Conservation (phyloP, 2,113 vertebrate genomes). For the Rhinoptilus africanus region DNA sequence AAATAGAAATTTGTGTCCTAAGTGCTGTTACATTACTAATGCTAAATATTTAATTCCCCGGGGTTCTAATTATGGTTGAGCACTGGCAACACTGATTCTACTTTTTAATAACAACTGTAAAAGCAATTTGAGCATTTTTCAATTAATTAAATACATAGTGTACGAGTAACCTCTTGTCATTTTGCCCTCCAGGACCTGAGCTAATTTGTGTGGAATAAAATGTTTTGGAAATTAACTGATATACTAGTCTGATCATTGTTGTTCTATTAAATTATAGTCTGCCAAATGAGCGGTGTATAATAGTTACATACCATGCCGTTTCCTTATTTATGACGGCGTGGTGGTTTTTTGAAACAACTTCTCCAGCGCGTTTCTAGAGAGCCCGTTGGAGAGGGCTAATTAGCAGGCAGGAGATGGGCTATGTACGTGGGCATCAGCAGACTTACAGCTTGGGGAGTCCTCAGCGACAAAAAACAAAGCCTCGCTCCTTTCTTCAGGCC, state of each 20-base stretch:
- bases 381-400: constrained; percentile 43
- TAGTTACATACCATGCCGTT: constrained; percentile 6
- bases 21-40: constrained; percentile 98
- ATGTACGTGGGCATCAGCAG: background rate
- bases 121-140: constrained; percentile 99
- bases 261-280: constrained; percentile 74
- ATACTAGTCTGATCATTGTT: constrained; percentile 71
- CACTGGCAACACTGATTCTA: constrained; percentile 96
- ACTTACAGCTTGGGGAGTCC: background rate
- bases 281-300: constrained; percentile 64
- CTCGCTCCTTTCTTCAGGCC: background rate
- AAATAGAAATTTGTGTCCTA: constrained; percentile 99
- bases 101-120: constrained; percentile 99
- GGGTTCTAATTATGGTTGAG: constrained; percentile 99
- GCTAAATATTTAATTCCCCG: constrained; percentile 99
- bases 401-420: constrained; percentile 48
- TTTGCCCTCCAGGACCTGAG: constrained; percentile 97
- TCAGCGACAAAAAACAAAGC: background rate
- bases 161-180: constrained; percentile 99
- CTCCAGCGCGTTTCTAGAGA: constrained; percentile 2
- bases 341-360: background rate
- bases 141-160: constrained; percentile 99
- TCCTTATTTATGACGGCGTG: constrained; percentile 16
- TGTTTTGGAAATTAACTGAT: constrained; percentile 85
- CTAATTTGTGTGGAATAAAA: constrained; percentile 99